Conservation (phyloP, 1,140 invertebrate species). For the Venustaconcha ellipsiformis region DNA sequence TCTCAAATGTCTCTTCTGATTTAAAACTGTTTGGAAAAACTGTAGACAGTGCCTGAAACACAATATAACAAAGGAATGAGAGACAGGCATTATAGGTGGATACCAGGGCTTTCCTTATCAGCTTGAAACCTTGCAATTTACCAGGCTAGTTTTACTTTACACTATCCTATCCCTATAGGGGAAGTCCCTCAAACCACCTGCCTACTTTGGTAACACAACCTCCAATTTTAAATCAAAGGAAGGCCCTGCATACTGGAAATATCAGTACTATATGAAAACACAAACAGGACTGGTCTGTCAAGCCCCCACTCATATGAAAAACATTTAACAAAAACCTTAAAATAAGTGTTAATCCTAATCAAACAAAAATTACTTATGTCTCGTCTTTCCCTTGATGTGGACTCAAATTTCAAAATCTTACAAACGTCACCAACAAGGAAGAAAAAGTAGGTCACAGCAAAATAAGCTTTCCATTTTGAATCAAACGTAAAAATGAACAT, state of each 20-base stretch:
- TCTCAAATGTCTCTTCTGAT: constrained; percentile 84
- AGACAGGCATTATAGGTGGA: neutral
- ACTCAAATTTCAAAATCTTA: neutral
- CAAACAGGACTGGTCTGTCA: too few species aligned
- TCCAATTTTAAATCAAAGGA: too few species aligned
- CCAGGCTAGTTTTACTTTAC: neutral
- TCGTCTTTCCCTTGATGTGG: neutral
- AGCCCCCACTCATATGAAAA: too few species aligned
- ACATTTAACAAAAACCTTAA: too few species aligned
- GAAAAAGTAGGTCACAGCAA: neutral
- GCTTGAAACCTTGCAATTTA: neutral
- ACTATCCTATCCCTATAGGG: neutral
- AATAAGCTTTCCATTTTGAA: too few species aligned
- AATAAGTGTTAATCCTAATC: too few species aligned
- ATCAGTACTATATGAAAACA: too few species aligned
- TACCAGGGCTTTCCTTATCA: neutral
- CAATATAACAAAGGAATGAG: constrained; percentile 31
- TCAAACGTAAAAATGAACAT: too few species aligned
- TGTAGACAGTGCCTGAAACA: constrained; percentile 82
- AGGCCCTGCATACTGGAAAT: too few species aligned
- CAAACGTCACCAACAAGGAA: neutral
- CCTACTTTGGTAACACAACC: too few species aligned
- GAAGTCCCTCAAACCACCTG: neutral
- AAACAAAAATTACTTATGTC: neutral
- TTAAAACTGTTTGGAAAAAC: constrained; percentile 95